Evolutionary conservation across 2,113 vertebrate genomes (phyloP).

Genomic region (Cyprinodon variegatus): DNA sequence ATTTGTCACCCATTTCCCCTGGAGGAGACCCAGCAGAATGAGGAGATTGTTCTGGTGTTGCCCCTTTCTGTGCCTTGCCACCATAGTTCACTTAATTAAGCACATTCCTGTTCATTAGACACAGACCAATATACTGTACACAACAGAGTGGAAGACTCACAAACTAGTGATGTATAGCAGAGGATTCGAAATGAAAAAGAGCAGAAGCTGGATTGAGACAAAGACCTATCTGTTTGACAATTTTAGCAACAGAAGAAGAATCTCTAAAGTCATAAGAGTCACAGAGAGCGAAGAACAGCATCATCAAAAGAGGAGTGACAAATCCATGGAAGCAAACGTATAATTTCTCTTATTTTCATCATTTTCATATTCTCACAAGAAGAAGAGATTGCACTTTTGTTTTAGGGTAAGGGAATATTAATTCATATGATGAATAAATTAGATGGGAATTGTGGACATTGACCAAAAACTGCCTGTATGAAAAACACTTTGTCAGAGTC

Average conservation of each 20-base stretch:
- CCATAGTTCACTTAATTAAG: slow-evolving; percentile 52
- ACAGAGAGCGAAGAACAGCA: background rate
- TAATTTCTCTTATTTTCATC: slow-evolving; percentile 2
- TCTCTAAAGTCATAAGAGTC: slow-evolving; percentile 9
- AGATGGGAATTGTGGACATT: background rate
- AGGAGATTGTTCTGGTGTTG: slow-evolving; percentile 61
- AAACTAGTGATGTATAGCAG: slow-evolving; percentile 43
- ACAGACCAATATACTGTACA: slow-evolving; percentile 29
- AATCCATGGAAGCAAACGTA: background rate
- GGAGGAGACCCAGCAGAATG: slow-evolving; percentile 59
- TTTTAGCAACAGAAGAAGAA: slow-evolving; percentile 54
- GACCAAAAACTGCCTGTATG: background rate
- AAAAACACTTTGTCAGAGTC: background rate
- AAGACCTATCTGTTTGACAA: slow-evolving; percentile 46
- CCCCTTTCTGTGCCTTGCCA: slow-evolving; percentile 22
- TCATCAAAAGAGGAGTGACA: background rate
- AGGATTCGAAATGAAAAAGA: slow-evolving; percentile 16
- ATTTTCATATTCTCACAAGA: background rate
- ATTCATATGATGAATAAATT: background rate
- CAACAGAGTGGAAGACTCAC: slow-evolving; percentile 24
- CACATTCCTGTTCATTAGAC: slow-evolving; percentile 68
- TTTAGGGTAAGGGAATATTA: background rate
- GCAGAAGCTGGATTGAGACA: slow-evolving; percentile 43
- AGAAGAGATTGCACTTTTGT: background rate
- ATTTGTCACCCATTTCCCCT: slow-evolving; percentile 50